These are phyloP conservation scores for Drosophila meridionalis DNA, from an alignment of 2,888 invertebrate genomes.

Conservation along the genomic window DNA sequence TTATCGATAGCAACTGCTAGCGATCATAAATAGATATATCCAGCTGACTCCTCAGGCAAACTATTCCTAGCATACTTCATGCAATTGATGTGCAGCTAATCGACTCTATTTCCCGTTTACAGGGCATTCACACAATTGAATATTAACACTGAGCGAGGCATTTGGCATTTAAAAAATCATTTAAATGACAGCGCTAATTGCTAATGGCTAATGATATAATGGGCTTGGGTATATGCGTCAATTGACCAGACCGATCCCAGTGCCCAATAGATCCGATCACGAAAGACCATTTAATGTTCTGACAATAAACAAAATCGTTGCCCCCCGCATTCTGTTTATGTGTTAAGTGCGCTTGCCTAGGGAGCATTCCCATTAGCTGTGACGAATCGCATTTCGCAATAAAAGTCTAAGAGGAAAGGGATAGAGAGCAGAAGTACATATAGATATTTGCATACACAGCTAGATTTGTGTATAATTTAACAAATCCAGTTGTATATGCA, in stretches of 20 bases:
- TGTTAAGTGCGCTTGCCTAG: conserved; percentile 10
- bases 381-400: conserved; percentile 19
- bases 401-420: background rate
- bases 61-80: background rate
- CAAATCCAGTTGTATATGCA: background rate
- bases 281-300: conserved; percentile 35
- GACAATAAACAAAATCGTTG: conserved; percentile 47
- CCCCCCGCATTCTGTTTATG: conserved; percentile 23
- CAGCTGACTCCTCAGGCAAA: no score
- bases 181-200: conserved; percentile 67
- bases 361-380: conserved; percentile 25
- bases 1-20: background rate
- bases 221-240: conserved; percentile 47
- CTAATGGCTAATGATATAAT: conserved; percentile 42
- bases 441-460: background rate
- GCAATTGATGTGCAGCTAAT: background rate
- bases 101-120: background rate
- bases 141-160: conserved; percentile 10
- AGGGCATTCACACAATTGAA: conserved; percentile 17
- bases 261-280: conserved; percentile 6
- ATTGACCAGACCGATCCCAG: conserved; percentile 30
- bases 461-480: background rate
- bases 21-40: no score
- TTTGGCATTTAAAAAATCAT: conserved; percentile 50
- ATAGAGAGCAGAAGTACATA: background rate